phyloP scores from a whole-genome alignment of 2,797 vertebrate species.

The Cossypha niveicapilla region DNA sequence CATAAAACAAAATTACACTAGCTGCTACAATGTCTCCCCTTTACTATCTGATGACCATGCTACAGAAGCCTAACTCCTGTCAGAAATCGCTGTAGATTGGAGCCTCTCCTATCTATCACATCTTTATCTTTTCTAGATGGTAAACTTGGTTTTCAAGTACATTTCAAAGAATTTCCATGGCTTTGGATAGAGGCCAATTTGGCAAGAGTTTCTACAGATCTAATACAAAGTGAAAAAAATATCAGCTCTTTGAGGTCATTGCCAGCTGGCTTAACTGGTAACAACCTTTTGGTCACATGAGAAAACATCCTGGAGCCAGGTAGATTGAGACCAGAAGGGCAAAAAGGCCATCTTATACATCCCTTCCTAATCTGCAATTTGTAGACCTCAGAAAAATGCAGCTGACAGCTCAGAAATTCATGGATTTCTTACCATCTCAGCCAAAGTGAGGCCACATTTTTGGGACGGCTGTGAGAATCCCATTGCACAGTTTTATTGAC shows the following conservation, averaged over 20 bases:
- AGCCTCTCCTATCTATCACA: neutral
- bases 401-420: neutral
- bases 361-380: neutral
- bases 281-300: neutral
- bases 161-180: neutral
- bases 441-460: neutral
- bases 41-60: neutral
- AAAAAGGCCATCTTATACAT: neutral
- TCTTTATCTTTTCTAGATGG: neutral
- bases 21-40: neutral
- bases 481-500: neutral
- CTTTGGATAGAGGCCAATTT: neutral
- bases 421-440: neutral
- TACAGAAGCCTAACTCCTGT: accelerated
- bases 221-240: neutral
- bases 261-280: neutral
- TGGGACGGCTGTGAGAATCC: neutral
- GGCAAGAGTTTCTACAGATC: neutral
- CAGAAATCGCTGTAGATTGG: neutral
- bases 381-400: neutral
- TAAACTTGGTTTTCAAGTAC: neutral
- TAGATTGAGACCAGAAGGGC: neutral
- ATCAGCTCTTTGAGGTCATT: neutral
- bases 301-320: neutral
- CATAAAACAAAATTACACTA: neutral